Evolutionary conservation across 2,113 vertebrate genomes (phyloP).

Genomic region (Ageneiosus marmoratus): DNA sequence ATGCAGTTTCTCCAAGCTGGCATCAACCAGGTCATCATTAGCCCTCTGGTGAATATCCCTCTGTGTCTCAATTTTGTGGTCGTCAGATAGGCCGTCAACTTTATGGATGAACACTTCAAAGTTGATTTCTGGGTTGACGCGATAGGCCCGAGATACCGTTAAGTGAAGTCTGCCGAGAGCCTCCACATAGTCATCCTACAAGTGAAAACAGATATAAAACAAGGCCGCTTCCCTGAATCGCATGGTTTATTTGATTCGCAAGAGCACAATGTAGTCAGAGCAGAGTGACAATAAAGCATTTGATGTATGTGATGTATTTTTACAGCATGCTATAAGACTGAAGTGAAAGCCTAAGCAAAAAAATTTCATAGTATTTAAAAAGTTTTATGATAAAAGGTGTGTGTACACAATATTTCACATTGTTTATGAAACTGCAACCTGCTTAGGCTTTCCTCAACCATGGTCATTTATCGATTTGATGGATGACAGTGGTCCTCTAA

Average conservation of each 20-base stretch:
- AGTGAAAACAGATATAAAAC: constrained; percentile 12
- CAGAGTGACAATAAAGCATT: constrained; percentile 5
- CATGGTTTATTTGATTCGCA: constrained; percentile 5
- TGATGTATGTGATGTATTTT: neutral
- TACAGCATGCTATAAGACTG: neutral
- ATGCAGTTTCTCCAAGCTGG: constrained; percentile 96
- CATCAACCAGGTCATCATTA: constrained; percentile 96
- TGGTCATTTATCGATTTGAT: neutral
- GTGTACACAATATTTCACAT: neutral
- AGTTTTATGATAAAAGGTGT: neutral
- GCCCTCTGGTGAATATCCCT: constrained; percentile 98
- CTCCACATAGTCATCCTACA: constrained; percentile 98
- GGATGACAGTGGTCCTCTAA: neutral
- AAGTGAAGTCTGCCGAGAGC: constrained; percentile 93
- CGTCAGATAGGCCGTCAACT: constrained; percentile 97
- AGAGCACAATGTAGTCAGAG: neutral
- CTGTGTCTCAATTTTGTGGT: constrained; percentile 99
- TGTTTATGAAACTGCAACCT: neutral
- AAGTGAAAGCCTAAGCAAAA: neutral
- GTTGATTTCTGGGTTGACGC: constrained; percentile 98
- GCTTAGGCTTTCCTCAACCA: neutral
- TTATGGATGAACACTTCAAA: constrained; percentile 99
- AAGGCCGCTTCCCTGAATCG: neutral
- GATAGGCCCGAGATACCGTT: constrained; percentile 96
- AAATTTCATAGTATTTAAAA: neutral